Evolutionary conservation across 2,797 vertebrate genomes (phyloP).

Genomic region (Pteronotus mesoamericanus): DNA sequence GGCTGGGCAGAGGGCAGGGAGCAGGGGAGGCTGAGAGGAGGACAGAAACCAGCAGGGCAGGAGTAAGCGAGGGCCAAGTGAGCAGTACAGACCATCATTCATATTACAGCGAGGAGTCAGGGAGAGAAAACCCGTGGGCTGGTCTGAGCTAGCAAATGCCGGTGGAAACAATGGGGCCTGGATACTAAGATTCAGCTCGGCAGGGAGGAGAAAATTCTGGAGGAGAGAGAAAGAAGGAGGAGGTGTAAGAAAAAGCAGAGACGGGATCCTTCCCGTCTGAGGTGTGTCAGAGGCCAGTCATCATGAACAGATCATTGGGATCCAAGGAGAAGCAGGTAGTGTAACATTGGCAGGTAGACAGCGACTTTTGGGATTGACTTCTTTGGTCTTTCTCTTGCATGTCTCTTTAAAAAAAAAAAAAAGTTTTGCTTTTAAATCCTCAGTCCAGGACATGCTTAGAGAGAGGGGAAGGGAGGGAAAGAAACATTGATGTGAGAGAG

Average conservation of each 20-base stretch:
- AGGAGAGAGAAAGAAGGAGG: neutral
- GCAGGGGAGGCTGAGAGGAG: too few relatives aligned
- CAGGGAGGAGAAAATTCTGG: neutral
- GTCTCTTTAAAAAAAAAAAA: neutral
- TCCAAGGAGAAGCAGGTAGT: neutral
- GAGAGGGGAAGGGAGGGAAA: neutral
- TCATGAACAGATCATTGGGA: neutral
- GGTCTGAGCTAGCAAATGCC: neutral
- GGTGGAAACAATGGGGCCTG: neutral
- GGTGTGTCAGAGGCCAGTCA: neutral
- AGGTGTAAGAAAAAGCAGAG: neutral
- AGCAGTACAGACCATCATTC: neutral
- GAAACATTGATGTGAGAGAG: neutral
- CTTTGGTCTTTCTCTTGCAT: neutral
- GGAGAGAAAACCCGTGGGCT: neutral
- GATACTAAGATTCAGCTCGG: neutral
- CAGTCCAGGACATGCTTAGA: neutral
- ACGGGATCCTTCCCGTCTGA: neutral
- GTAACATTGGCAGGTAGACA: neutral
- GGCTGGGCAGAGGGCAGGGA: too few relatives aligned
- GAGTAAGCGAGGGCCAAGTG: neutral
- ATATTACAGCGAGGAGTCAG: accelerated
- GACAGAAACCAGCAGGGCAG: neutral
- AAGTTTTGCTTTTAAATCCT: neutral
- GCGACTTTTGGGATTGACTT: neutral